Percentiles rank a stretch among this genome's conserved stretches.
Conservation (phyloP, 1,140 invertebrate species). For the Lasioglossum baleicum region DNA sequence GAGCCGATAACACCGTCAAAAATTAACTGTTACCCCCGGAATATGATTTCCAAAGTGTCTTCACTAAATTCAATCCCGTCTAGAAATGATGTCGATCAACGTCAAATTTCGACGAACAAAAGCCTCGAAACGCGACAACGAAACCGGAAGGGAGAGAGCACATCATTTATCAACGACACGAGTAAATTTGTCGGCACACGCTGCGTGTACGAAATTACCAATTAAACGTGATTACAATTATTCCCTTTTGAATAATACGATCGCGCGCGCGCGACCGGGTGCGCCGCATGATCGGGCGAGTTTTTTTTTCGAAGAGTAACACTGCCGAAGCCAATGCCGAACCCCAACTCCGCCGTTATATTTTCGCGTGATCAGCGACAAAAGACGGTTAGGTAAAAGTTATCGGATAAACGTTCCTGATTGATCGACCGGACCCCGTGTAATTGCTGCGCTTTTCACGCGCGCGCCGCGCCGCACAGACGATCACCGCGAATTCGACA, state of each 20-base stretch:
- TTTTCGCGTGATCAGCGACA: slow-evolving; percentile 27
- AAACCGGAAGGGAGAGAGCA: background rate
- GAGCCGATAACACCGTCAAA: background rate
- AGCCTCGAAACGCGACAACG: background rate
- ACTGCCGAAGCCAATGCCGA: background rate
- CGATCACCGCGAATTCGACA: slow-evolving; percentile 60
- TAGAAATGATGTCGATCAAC: slow-evolving; percentile 33
- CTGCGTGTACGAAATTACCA: slow-evolving; percentile 34
- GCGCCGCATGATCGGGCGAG: background rate
- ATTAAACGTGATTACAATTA: slow-evolving; percentile 45
- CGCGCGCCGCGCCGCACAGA: slow-evolving; percentile 42
- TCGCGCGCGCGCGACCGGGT: background rate
- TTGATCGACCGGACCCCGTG: slow-evolving; percentile 51
- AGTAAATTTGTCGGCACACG: slow-evolving; percentile 35
- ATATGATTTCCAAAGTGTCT: background rate
- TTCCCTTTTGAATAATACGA: slow-evolving; percentile 19
- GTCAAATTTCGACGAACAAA: slow-evolving; percentile 21
- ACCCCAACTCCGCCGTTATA: background rate
- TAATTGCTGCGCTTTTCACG: slow-evolving; percentile 58
- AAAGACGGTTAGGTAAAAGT: slow-evolving; percentile 47
- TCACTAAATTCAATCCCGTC: background rate
- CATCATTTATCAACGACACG: slow-evolving; percentile 30
- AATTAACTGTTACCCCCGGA: background rate
- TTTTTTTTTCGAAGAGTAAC: slow-evolving; percentile 12
- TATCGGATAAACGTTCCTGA: slow-evolving; percentile 52